Conservation (phyloP, 2,797 vertebrate species). For the Australoheros facetus region DNA sequence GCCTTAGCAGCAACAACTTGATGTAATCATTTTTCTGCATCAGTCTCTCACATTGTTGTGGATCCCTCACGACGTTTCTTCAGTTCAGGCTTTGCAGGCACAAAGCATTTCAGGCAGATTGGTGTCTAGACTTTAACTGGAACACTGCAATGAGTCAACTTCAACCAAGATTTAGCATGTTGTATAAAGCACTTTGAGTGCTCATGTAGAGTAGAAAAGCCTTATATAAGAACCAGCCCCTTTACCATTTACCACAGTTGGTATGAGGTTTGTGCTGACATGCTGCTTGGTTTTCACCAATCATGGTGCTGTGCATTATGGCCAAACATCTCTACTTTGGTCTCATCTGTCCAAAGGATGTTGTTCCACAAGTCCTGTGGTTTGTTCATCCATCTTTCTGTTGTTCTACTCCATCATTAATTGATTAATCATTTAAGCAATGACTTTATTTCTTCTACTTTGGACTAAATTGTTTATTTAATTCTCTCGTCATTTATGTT, state of each 20-base stretch:
- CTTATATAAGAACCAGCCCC: no score
- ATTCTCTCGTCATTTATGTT: not conserved
- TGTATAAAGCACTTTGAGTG: not conserved
- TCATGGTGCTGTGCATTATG: not conserved
- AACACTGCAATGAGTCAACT: not conserved
- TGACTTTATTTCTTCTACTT: not conserved
- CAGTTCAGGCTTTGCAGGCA: no score
- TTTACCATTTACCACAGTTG: no score
- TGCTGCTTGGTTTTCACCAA: not conserved
- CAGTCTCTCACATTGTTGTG: no score
- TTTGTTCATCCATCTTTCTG: not conserved
- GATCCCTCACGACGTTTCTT: not conserved
- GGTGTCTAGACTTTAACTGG: not conserved
- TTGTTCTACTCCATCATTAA: not conserved
- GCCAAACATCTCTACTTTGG: not conserved
- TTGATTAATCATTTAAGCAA: not conserved
- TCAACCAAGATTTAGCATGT: not conserved
- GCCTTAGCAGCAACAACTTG: not conserved
- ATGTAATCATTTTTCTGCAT: not conserved
- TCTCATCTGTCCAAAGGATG: not conserved
- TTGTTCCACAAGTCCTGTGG: not conserved
- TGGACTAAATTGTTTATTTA: not conserved
- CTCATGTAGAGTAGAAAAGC: no score
- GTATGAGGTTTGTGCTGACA: not conserved
- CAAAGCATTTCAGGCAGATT: not conserved